Conservation (phyloP, 2,888 invertebrate genomes). For the Cerceris rybyensis region DNA sequence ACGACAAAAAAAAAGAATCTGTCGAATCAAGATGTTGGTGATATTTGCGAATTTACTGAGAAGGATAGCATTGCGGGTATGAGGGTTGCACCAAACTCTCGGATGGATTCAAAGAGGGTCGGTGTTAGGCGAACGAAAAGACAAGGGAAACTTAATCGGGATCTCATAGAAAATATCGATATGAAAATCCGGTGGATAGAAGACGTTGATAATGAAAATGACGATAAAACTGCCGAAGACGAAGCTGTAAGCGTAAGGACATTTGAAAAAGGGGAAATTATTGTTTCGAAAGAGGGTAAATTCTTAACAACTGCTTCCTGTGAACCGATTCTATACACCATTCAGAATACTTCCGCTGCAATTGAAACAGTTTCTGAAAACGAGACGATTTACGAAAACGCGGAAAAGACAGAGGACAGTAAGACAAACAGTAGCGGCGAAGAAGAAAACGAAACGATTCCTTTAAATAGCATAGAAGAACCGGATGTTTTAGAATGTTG, state of each 20-base stretch:
- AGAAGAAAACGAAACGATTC: constrained; percentile 53
- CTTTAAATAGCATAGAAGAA: constrained; percentile 78
- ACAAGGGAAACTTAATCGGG: constrained; percentile 34
- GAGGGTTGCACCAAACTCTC: constrained; percentile 81
- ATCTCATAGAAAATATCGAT: constrained; percentile 60
- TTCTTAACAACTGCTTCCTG: constrained; percentile 70
- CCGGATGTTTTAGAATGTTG: constrained; percentile 83
- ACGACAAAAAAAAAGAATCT: constrained; percentile 40
- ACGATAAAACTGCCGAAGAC: constrained; percentile 60
- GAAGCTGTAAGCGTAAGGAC: constrained; percentile 70
- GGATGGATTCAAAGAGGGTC: constrained; percentile 70
- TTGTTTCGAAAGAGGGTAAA: constrained; percentile 77
- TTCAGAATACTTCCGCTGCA: constrained; percentile 22
- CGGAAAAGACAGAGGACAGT: constrained; percentile 24
- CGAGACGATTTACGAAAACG: constrained; percentile 12
- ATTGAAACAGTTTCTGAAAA: neutral
- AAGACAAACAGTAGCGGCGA: constrained; percentile 48
- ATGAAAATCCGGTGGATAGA: constrained; percentile 59
- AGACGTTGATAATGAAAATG: constrained; percentile 46
- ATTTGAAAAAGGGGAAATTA: constrained; percentile 78
- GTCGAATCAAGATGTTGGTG: constrained; percentile 56
- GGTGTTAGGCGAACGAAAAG: constrained; percentile 57
- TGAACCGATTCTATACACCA: constrained; percentile 55
- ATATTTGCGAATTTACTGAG: constrained; percentile 76
- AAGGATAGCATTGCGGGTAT: constrained; percentile 80